Percentiles rank a stretch among this genome's conserved stretches.
These are phyloP conservation scores for Hymenochirus boettgeri DNA, from an alignment of 2,113 vertebrate genomes.

Conservation along the genomic window DNA sequence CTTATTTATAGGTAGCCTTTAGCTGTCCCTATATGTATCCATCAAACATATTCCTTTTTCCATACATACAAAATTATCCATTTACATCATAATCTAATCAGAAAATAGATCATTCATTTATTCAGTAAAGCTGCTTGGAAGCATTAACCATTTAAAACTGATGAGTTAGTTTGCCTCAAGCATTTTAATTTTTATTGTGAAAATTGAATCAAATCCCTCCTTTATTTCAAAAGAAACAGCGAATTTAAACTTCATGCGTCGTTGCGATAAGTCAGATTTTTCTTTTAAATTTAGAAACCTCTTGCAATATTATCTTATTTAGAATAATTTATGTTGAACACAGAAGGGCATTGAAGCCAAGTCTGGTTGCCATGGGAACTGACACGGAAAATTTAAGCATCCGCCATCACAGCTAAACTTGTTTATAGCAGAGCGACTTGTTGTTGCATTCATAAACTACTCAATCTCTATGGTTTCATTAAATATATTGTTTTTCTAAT, in stretches of 20 bases:
- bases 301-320: neutral
- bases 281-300: neutral
- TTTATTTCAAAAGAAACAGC: neutral
- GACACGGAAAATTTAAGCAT: neutral
- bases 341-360: conserved; percentile 1
- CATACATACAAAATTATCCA: no score
- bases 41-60: no score
- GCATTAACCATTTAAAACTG: neutral
- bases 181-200: neutral
- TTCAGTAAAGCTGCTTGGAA: neutral
- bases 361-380: conserved; percentile 2
- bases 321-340: neutral
- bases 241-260: neutral
- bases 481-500: neutral
- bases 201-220: neutral
- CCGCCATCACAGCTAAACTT: conserved; percentile 3
- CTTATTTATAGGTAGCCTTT: no score
- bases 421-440: neutral
- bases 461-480: neutral
- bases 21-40: no score
- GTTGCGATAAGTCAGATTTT: neutral
- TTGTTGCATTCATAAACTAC: neutral
- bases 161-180: neutral
- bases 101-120: neutral
- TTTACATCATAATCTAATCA: neutral